Conservation (phyloP, 1,140 invertebrate genomes). For the Brachionus koreanus region DNA sequence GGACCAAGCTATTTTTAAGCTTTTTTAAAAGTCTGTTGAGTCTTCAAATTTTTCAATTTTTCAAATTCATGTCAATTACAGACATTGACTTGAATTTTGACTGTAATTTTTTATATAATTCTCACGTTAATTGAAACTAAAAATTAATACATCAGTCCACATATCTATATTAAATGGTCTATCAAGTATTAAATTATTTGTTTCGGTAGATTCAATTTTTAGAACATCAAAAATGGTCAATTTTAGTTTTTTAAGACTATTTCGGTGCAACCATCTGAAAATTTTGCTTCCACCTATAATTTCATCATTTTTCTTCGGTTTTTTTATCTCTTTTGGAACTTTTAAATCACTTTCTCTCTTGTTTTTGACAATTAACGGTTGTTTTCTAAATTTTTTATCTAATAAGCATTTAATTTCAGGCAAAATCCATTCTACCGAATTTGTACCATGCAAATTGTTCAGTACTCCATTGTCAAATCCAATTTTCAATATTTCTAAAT, state of each 20-base stretch:
- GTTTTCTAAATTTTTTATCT: neutral
- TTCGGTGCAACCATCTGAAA: conserved; percentile 13
- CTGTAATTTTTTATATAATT: no score
- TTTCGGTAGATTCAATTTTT: neutral
- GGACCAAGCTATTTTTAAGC: no score
- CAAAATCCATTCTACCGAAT: conserved; percentile 53
- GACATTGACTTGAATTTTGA: no score
- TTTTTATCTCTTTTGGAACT: neutral
- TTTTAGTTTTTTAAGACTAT: conserved; percentile 3
- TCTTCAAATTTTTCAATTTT: no score
- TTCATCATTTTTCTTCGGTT: neutral
- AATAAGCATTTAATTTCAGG: conserved; percentile 50
- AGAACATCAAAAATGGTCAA: conserved; percentile 31
- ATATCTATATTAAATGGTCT: neutral
- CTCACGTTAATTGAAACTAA: no score
- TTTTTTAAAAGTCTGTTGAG: no score
- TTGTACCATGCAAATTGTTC: conserved; percentile 41
- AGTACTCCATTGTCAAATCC: conserved; percentile 52
- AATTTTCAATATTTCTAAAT: conserved; percentile 52
- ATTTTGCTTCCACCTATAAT: neutral
- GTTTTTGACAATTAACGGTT: neutral
- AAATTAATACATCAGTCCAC: neutral
- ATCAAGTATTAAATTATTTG: neutral
- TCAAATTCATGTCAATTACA: no score
- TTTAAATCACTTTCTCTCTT: neutral